These are phyloP conservation scores for Drosophila bocqueti DNA, from an alignment of 1,140 invertebrate genomes.

Conservation along the genomic window DNA sequence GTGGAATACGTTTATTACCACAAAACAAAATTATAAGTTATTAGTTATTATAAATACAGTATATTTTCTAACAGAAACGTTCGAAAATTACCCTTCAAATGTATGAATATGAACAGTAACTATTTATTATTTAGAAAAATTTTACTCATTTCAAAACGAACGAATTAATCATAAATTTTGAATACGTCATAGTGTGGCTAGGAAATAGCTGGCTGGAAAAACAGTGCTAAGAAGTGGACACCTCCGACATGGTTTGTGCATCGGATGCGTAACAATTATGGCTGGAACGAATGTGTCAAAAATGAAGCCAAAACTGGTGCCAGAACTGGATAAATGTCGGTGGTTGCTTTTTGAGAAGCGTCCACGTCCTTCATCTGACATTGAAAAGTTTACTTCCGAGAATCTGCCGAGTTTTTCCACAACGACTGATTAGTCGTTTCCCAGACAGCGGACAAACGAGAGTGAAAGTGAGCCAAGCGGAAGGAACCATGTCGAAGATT, in stretches of 20 bases:
- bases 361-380: constrained; percentile 17
- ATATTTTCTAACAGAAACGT: too few relatives aligned
- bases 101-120: too few relatives aligned
- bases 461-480: constrained; percentile 17
- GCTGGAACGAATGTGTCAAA: constrained; percentile 3
- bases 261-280: background rate
- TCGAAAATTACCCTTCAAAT: too few relatives aligned
- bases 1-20: too few relatives aligned
- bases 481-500: constrained; percentile 22
- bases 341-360: constrained; percentile 2
- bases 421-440: constrained; percentile 14
- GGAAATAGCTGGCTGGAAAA: background rate
- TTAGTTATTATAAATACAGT: too few relatives aligned
- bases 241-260: constrained; percentile 5
- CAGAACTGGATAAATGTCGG: constrained; percentile 9
- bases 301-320: background rate
- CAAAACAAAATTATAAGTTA: too few relatives aligned
- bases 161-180: too few relatives aligned
- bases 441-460: constrained; percentile 15
- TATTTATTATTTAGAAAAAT: too few relatives aligned
- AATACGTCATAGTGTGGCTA: too few relatives aligned
- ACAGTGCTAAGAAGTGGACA: background rate
- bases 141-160: too few relatives aligned
- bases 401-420: background rate
- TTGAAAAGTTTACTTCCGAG: constrained; percentile 18